Base-by-base conservation (phyloP, 2,113 vertebrate species). In the Peromyscus leucopus region DNA sequence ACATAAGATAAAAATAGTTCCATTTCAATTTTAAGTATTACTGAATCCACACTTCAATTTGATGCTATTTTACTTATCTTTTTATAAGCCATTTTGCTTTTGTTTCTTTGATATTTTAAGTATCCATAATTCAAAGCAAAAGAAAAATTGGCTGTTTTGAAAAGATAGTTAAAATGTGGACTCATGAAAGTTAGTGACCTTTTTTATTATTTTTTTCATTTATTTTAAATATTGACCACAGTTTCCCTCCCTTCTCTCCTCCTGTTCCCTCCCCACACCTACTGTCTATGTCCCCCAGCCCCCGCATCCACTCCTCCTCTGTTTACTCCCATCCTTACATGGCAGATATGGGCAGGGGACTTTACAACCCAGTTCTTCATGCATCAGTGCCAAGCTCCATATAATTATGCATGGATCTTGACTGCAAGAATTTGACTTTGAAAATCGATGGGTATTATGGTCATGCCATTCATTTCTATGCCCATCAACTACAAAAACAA, bases 11-110 rank as follows among this genome's bases (percentile, higher is more conserved):
- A 82, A 75, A 97, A 96, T 80, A 0, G 3, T 90, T 89, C 71
- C 90, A 39, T 4, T 97, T 94, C 15, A 74, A 33, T 87, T 92
- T 84, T 71, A 93, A 93, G 79, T 69, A 83, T 36, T 12, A 93
- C 1, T 69, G 39, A 75, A 67, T 80, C 7, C 15, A 90, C 80
- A 90, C 13, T 88, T 93, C 21, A 89, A 39, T 0, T 94, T 86
- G 4, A 55, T 75, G n/a, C 2, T 80, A 5, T 67, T 55, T 89
- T 89, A 83, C 57, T 82, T 97, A 26, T 72, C 10, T 76, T 85
- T 94, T 75, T 59, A 39, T 55, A 63, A 33, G 10, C 10, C 39
- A 7, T 51, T 65, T 85, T 69, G 31, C 15, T 89, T 92, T 75
- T 65, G 0, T 36, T 85, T 78, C 1, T 33, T 90, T 55, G 33